Evolutionary conservation across 2,888 invertebrate species (phyloP).

Genomic region (Campaea margaritaria): DNA sequence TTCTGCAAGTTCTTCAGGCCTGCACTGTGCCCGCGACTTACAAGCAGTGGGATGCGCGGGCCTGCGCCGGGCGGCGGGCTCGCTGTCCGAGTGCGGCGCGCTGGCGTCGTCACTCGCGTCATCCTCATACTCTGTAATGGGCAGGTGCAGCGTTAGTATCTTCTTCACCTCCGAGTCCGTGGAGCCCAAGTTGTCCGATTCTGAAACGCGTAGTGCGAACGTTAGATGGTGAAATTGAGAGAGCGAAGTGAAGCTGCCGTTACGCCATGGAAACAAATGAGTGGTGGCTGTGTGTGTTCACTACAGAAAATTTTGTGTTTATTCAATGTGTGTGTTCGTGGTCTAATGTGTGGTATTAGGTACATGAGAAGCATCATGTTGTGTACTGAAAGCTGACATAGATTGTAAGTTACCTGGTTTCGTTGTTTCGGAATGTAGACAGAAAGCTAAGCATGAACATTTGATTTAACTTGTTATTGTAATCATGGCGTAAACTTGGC

Average conservation of each 20-base stretch:
- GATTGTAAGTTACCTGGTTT: neutral
- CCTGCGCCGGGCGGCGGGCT: constrained; percentile 69
- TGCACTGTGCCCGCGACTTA: constrained; percentile 55
- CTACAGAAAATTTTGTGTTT: neutral
- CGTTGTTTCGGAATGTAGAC: neutral
- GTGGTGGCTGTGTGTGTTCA: neutral
- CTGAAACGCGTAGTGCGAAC: constrained; percentile 77
- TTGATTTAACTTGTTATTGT: constrained; percentile 34
- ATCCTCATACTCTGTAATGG: constrained; percentile 97
- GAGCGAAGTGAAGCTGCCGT: constrained; percentile 50
- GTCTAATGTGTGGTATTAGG: neutral
- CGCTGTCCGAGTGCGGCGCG: constrained; percentile 85
- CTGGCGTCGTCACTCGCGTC: constrained; percentile 88
- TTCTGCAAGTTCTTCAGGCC: neutral
- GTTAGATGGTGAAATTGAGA: constrained; percentile 21
- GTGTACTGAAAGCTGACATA: neutral
- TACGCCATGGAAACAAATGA: constrained; percentile 42
- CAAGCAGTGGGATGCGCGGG: constrained; percentile 74
- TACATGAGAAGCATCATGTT: neutral
- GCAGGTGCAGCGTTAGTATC: constrained; percentile 96
- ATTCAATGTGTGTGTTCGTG: neutral
- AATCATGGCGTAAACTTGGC: constrained; percentile 43
- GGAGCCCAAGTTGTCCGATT: constrained; percentile 97
- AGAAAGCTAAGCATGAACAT: constrained; percentile 21
- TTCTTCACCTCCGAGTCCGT: constrained; percentile 98